A percentile compares a stretch with the other conserved stretches of the same genome.
phyloP scores from a whole-genome alignment of 2,113 vertebrate genomes.

The Quiscalus mexicanus region DNA sequence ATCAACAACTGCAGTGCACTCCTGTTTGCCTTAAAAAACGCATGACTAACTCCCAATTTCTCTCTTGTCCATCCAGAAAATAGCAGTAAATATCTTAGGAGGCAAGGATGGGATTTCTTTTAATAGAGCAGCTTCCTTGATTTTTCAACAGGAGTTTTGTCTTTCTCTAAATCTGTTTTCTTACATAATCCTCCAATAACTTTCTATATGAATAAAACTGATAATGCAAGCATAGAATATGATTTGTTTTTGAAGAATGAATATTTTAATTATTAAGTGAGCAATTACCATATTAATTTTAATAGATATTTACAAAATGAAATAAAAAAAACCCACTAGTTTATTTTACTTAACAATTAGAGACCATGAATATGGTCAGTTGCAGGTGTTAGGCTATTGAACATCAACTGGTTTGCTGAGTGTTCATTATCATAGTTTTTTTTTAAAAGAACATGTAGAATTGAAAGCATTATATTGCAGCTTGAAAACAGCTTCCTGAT shows the following conservation, averaged over 20 bases:
- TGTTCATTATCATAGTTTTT: background rate
- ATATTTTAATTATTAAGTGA: background rate
- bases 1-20: background rate
- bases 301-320: background rate
- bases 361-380: background rate
- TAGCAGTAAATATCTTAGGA: background rate
- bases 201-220: background rate
- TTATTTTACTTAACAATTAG: background rate
- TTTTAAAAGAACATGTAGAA: background rate
- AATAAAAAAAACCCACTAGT: background rate
- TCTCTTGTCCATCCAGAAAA: background rate
- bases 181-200: background rate
- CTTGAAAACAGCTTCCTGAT: background rate
- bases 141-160: background rate
- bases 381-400: background rate
- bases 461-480: background rate
- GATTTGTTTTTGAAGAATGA: background rate
- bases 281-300: background rate
- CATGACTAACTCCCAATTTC: background rate
- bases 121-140: background rate
- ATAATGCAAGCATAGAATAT: background rate
- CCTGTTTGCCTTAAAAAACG: background rate
- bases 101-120: background rate
- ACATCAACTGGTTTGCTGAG: background rate
- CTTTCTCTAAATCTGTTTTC: background rate